phyloP scores from a whole-genome alignment of 2,797 vertebrate genomes.

The Babyrousa celebensis region DNA sequence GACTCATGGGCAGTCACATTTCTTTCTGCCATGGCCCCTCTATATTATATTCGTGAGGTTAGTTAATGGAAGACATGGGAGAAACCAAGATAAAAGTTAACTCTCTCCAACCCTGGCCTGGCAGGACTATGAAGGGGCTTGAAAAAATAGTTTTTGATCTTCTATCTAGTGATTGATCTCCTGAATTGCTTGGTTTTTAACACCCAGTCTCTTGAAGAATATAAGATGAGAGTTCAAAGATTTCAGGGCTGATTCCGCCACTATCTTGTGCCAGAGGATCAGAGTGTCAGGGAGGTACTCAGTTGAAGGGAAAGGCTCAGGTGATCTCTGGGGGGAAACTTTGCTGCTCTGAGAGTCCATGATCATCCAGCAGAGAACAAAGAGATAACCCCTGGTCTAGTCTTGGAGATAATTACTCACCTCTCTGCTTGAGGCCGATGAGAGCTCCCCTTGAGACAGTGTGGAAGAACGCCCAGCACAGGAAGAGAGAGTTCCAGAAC shows the following conservation, averaged over 20 bases:
- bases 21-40: conserved; percentile 41
- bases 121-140: neutral
- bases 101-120: neutral
- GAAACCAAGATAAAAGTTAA: conserved; percentile 64
- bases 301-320: neutral
- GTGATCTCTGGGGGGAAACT: no score
- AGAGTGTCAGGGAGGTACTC: neutral
- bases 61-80: conserved; percentile 18
- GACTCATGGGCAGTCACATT: conserved; percentile 73
- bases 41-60: neutral
- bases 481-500: neutral
- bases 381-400: neutral
- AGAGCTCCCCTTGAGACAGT: neutral
- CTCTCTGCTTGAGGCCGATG: neutral
- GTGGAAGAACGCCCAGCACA: neutral
- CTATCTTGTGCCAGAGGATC: neutral
- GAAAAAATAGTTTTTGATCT: neutral
- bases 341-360: neutral
- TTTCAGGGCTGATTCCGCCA: neutral
- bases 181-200: conserved; percentile 33
- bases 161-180: neutral
- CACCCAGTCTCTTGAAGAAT: neutral
- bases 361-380: neutral
- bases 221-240: neutral
- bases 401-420: conserved; percentile 8